Percentiles rank a stretch among this genome's conserved stretches.
Conservation (phyloP, 2,797 vertebrate species). For the Allobates femoralis region DNA sequence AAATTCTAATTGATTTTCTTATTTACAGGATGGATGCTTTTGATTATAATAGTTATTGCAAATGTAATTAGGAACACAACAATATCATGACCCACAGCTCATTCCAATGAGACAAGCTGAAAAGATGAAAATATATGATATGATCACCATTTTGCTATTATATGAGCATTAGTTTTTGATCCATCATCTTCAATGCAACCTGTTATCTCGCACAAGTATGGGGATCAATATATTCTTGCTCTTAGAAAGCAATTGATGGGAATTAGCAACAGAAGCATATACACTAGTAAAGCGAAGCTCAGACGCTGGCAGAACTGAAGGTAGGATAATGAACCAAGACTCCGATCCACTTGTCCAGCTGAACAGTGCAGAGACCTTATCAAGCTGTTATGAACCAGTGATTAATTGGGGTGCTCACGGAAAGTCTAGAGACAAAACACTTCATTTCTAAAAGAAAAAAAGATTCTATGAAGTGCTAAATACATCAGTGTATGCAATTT, state of each 20-base stretch:
- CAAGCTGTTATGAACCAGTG: slow-evolving; percentile 31
- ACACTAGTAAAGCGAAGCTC: background rate
- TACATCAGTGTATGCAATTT: background rate
- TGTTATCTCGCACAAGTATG: background rate
- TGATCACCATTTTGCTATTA: background rate
- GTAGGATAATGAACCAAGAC: slow-evolving; percentile 42
- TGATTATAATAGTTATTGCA: background rate
- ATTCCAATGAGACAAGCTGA: background rate
- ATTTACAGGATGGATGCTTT: background rate
- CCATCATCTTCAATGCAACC: background rate
- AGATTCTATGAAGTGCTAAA: background rate
- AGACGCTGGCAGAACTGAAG: background rate
- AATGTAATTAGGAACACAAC: too few relatives aligned
- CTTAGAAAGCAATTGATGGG: background rate
- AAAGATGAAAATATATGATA: background rate
- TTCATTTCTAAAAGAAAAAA: slow-evolving; percentile 31
- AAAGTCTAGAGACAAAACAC: background rate
- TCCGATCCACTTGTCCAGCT: slow-evolving; percentile 41
- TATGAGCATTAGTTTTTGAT: slow-evolving; percentile 13
- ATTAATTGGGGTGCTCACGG: slow-evolving; percentile 27
- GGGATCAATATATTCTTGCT: background rate
- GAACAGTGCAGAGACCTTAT: slow-evolving; percentile 21
- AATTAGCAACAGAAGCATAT: background rate
- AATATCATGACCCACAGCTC: background rate
- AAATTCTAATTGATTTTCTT: background rate